Evolutionary conservation across 2,888 invertebrate species (phyloP).

Genomic region (Stramonita haemastoma): DNA sequence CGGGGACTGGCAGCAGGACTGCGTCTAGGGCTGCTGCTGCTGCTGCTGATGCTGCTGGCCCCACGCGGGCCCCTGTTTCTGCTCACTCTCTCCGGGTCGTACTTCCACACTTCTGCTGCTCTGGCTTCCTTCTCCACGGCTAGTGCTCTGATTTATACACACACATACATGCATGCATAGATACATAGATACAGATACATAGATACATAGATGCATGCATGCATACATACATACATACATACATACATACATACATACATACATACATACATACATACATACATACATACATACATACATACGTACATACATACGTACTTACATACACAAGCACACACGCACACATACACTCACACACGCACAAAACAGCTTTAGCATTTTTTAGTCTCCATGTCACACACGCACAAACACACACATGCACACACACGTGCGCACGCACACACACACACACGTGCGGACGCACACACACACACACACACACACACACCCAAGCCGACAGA

Average conservation of each 20-base stretch:
- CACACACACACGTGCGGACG: no score
- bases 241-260: not conserved
- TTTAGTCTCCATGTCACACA: no score
- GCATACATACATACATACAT: not conserved
- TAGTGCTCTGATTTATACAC: not conserved
- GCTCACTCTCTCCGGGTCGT: slow-evolving; percentile 33
- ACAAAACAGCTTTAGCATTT: no score
- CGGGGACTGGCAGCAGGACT: not conserved
- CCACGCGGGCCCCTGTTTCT: not conserved
- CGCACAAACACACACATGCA: no score
- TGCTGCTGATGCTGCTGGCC: not conserved
- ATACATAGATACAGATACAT: not conserved
- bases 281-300: not conserved
- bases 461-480: no score
- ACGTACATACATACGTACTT: not conserved
- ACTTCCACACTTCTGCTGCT: slow-evolving; percentile 29
- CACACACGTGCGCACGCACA: no score
- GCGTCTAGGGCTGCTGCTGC: not conserved
- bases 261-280: not conserved
- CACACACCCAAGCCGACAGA: no score
- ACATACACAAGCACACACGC: not conserved
- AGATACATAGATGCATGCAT: not conserved
- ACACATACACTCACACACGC: no score
- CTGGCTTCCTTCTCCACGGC: slow-evolving; percentile 8
- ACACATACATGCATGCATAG: not conserved